phyloP scores from a whole-genome alignment of 2,113 vertebrate species.

The Echinops telfairi region DNA sequence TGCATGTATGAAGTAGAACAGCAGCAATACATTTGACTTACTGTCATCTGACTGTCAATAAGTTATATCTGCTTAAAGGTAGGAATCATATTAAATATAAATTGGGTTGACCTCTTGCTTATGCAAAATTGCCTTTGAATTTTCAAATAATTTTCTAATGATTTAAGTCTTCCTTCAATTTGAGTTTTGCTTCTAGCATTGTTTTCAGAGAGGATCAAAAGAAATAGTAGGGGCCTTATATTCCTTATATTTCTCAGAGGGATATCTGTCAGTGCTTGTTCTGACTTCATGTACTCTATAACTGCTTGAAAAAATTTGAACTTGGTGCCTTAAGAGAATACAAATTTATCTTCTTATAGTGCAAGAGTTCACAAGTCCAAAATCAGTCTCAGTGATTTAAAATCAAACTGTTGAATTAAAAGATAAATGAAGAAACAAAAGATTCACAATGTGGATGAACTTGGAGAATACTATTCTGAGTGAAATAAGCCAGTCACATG shows the following conservation, averaged over 20 bases:
- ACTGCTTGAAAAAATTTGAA: not conserved
- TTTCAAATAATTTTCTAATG: constrained; percentile 1
- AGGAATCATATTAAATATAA: not conserved
- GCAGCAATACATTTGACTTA: too few species aligned
- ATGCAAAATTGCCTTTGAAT: not conserved
- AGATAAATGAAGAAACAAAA: too few species aligned
- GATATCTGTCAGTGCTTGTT: not conserved
- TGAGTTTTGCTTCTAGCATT: not conserved
- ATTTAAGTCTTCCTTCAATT: not conserved
- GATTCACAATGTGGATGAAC: too few species aligned
- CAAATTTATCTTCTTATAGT: not conserved
- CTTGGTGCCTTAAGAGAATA: not conserved
- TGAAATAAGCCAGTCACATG: too few species aligned
- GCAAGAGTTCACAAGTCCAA: not conserved
- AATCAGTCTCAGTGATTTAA: not conserved
- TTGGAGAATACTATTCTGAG: too few species aligned
- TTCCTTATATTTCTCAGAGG: not conserved
- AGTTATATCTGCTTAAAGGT: not conserved
- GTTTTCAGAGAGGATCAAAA: not conserved
- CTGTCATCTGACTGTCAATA: not conserved
- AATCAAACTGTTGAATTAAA: not conserved
- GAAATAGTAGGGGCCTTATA: not conserved
- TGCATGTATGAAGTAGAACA: too few species aligned
- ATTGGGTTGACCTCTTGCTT: not conserved
- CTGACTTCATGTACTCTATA: not conserved